Conservation (phyloP, 2,113 vertebrate species). For the Machaerirhynchus nigripectus region DNA sequence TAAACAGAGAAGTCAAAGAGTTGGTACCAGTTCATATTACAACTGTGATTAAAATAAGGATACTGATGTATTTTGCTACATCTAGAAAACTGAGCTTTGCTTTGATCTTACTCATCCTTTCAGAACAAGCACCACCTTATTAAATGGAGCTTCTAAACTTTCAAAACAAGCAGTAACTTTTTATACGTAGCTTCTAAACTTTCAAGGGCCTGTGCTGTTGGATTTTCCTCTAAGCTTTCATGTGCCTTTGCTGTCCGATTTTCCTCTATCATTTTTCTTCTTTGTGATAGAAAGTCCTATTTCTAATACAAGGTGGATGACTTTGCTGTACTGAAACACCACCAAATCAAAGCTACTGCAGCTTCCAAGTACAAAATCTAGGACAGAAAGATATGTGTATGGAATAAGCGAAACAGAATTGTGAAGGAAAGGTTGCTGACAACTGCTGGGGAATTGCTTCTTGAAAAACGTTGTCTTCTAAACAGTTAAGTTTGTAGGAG, state of each 20-base stretch:
- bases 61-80: not conserved
- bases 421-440: constrained; percentile 10
- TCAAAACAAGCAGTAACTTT: not conserved
- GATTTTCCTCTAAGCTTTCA: not conserved
- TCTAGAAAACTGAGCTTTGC: not conserved
- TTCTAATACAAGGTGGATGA: constrained; percentile 5
- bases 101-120: not conserved
- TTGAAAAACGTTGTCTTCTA: not conserved
- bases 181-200: not conserved
- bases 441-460: not conserved
- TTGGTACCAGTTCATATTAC: not conserved
- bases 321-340: not conserved
- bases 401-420: not conserved
- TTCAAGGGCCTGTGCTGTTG: not conserved
- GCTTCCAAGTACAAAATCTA: not conserved
- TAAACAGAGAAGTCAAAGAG: not conserved
- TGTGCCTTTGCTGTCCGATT: not conserved
- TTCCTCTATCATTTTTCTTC: not conserved
- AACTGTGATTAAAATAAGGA: not conserved
- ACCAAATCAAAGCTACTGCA: not conserved
- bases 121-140: not conserved
- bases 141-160: not conserved
- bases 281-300: constrained; percentile 3
- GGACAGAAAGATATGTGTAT: not conserved
- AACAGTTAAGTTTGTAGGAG: not conserved